Percentiles rank a stretch among this genome's conserved stretches.
These are phyloP conservation scores for Sphenodon punctatus DNA, from an alignment of 2,797 vertebrate genomes.

Conservation along the genomic window DNA sequence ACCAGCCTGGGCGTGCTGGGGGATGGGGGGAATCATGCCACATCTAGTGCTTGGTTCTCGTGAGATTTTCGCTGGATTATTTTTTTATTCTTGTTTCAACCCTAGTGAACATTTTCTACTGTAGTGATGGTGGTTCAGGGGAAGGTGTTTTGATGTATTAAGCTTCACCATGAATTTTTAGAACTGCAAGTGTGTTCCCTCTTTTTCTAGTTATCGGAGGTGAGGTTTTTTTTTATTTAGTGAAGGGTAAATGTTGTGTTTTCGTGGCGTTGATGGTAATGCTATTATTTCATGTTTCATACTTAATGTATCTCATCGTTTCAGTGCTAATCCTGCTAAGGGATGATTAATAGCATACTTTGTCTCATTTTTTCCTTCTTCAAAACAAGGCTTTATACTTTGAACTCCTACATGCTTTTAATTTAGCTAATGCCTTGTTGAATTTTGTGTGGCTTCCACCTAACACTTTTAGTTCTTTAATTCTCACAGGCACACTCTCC, in stretches of 20 bases:
- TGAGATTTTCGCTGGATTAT: no score
- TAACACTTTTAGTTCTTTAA: neutral
- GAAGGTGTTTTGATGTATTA: no score
- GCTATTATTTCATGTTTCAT: constrained; percentile 14
- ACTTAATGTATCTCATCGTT: constrained; percentile 56
- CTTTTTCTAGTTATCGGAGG: constrained; percentile 20
- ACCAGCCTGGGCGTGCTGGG: no score
- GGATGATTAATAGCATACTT: constrained; percentile 42
- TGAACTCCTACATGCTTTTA: neutral
- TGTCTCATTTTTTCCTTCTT: constrained; percentile 13
- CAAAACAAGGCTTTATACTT: constrained; percentile 12
- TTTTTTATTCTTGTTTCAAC: no score
- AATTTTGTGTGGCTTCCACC: neutral
- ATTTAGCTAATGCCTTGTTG: neutral
- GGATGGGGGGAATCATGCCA: no score
- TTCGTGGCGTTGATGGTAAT: constrained; percentile 36
- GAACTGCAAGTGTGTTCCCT: neutral
- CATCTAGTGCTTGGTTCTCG: no score
- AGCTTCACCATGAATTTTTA: neutral
- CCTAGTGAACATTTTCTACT: no score
- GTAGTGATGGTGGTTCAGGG: no score
- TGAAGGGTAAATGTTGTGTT: constrained; percentile 57
- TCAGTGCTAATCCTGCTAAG: constrained; percentile 46
- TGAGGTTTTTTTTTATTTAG: constrained; percentile 42
- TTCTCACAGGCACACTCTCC: neutral